Evolutionary conservation across 2,888 invertebrate species (phyloP).

Genomic region (Hedya salicella): DNA sequence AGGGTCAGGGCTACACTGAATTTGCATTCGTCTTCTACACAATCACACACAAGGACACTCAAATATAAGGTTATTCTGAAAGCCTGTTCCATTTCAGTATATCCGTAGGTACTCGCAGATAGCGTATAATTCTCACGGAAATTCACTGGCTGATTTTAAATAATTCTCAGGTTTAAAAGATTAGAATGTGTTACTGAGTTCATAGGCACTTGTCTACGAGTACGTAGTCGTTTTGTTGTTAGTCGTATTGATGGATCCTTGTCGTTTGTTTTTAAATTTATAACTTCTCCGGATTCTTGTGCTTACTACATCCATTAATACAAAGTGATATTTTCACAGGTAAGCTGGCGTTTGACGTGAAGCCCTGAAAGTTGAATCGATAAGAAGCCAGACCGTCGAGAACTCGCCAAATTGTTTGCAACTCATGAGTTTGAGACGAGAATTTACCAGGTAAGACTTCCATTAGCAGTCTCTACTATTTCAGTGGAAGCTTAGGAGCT

Average conservation of each 20-base stretch:
- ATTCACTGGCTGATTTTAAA: too few species aligned
- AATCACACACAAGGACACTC: not conserved
- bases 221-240: not conserved
- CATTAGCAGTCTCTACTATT: conserved; percentile 11
- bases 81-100: too few species aligned
- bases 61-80: not conserved
- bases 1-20: too few species aligned
- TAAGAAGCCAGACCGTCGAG: conserved; percentile 21
- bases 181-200: not conserved
- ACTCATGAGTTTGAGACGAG: not conserved
- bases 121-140: too few species aligned
- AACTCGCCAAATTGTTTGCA: conserved; percentile 15
- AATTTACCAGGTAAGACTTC: conserved; percentile 9
- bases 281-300: not conserved
- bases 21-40: too few species aligned
- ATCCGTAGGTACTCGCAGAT: too few species aligned
- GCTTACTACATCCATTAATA: conserved; percentile 12
- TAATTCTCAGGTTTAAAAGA: not conserved
- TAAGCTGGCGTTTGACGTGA: conserved; percentile 28
- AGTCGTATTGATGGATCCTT: not conserved
- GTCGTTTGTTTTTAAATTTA: not conserved
- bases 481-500: not conserved
- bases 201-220: not conserved
- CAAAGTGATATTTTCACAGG: conserved; percentile 25
- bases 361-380: conserved; percentile 8